Conservation (phyloP, 2,797 vertebrate genomes). For the Enteromius viviparus region DNA sequence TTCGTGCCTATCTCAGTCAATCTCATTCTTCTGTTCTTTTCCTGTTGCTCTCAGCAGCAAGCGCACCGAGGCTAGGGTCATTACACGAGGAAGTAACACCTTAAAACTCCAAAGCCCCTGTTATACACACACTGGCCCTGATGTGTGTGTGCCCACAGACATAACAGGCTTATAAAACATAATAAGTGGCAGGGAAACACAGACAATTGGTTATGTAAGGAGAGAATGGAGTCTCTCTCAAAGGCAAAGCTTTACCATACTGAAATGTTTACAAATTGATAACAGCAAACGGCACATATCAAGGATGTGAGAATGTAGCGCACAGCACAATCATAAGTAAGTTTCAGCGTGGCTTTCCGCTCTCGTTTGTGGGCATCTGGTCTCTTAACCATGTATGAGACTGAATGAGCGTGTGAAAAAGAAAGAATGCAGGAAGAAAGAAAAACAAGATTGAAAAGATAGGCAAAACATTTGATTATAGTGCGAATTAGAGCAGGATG, state of each 20-base stretch:
- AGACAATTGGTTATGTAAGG: constrained; percentile 23
- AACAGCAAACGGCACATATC: not conserved
- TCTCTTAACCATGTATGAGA: constrained; percentile 9
- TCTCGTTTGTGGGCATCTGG: constrained; percentile 32
- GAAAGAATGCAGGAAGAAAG: not conserved
- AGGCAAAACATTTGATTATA: not conserved
- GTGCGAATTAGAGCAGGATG: not conserved
- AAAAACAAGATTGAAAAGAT: not conserved
- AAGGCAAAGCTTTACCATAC: not conserved
- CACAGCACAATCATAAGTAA: not conserved
- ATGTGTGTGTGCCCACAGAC: not conserved
- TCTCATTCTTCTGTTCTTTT: constrained; percentile 39
- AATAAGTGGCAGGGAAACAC: constrained; percentile 4
- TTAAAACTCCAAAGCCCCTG: constrained; percentile 1
- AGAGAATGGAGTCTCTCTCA: not conserved
- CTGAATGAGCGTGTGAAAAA: constrained; percentile 17
- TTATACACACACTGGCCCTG: not conserved
- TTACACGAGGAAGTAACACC: constrained; percentile 47
- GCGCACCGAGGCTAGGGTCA: constrained; percentile 36
- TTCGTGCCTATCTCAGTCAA: constrained; percentile 38
- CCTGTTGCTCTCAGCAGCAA: constrained; percentile 43
- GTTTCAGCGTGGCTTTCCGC: constrained; percentile 28
- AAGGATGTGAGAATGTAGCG: constrained; percentile 1
- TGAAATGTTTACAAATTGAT: constrained; percentile 20
- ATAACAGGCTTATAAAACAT: constrained; percentile 8